A percentile compares a stretch with the other conserved stretches of the same genome.
phyloP scores from a whole-genome alignment of 2,113 vertebrate species.

The Malaclemys terrapin region DNA sequence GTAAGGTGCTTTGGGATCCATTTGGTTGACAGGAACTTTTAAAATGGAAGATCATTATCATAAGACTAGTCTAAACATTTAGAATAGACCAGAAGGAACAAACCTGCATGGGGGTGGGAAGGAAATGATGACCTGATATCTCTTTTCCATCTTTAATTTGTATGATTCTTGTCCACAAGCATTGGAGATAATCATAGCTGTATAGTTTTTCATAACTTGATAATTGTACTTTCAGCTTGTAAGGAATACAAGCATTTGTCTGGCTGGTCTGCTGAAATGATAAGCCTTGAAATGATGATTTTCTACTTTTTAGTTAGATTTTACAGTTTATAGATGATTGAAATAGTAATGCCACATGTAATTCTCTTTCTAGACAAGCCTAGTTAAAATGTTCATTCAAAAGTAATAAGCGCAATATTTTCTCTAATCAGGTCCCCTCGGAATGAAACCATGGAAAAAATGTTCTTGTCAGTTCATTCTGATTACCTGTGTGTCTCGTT shows the following conservation, averaged over 20 bases:
- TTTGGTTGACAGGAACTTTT: neutral
- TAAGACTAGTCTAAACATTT: neutral
- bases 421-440: slow-evolving; percentile 59
- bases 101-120: rapidly evolving
- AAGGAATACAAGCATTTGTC: neutral
- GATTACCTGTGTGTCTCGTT: slow-evolving; percentile 63
- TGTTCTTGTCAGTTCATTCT: slow-evolving; percentile 45
- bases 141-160: rapidly evolving
- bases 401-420: slow-evolving; percentile 49
- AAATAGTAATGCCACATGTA: slow-evolving; percentile 43
- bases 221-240: neutral
- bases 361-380: slow-evolving; percentile 52
- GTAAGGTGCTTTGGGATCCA: neutral
- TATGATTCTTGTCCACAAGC: neutral
- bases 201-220: neutral
- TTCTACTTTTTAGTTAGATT: slow-evolving; percentile 7
- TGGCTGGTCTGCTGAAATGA: neutral
- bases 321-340: slow-evolving; percentile 30
- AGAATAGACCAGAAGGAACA: neutral
- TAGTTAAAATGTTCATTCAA: slow-evolving; percentile 57
- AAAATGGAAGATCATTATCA: neutral
- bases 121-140: neutral
- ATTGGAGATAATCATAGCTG: neutral
- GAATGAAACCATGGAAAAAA: slow-evolving; percentile 53
- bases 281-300: slow-evolving; percentile 6